These are phyloP conservation scores for Brachyhypopomus gauderio DNA, from an alignment of 2,113 vertebrate genomes.

Conservation along the genomic window DNA sequence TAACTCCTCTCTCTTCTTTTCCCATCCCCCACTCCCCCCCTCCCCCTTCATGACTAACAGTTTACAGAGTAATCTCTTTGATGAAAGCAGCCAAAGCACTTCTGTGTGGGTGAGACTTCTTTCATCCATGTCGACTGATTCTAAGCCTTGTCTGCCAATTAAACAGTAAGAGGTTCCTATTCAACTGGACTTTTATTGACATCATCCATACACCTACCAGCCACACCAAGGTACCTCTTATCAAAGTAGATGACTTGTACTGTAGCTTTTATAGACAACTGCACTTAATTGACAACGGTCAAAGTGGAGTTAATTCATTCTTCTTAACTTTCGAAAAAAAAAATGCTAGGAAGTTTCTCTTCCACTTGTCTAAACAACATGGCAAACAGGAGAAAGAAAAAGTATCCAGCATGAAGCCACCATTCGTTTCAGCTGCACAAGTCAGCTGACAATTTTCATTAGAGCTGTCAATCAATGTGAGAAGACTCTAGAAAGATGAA, in stretches of 20 bases:
- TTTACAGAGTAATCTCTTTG: background rate
- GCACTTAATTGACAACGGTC: background rate
- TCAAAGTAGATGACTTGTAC: background rate
- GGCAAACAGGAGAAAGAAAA: background rate
- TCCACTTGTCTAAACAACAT: background rate
- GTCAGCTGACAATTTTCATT: conserved; percentile 15
- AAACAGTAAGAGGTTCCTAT: background rate
- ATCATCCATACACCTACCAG: background rate
- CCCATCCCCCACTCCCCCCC: background rate
- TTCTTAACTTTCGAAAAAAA: background rate
- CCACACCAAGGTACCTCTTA: background rate
- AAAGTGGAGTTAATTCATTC: background rate
- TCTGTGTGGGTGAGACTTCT: background rate
- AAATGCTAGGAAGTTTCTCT: background rate
- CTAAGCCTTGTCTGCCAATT: background rate
- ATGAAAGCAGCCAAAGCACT: background rate
- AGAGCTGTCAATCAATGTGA: conserved; percentile 5
- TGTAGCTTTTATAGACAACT: background rate
- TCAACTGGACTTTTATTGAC: conserved; percentile 1
- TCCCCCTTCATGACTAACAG: background rate
- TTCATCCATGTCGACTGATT: background rate
- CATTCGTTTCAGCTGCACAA: background rate
- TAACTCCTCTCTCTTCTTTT: background rate
- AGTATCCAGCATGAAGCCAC: background rate
- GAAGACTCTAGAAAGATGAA: conserved; percentile 5